Base-by-base conservation (phyloP, 2,888 invertebrate species). In the Cordilura impudica region DNA sequence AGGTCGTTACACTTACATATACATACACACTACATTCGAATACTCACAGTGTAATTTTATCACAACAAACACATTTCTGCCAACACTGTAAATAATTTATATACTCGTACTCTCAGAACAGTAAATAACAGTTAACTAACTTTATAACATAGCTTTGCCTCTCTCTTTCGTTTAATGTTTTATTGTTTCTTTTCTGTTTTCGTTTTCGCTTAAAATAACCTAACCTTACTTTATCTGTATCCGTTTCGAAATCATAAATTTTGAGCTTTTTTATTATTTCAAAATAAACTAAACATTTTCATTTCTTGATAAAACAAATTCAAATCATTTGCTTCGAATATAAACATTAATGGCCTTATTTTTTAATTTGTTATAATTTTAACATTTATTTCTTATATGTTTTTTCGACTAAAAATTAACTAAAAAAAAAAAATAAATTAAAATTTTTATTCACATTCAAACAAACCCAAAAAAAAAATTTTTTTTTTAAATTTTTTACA, bases 231-330 rank as follows among this genome's bases (percentile, higher is more conserved):
- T 75, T 75, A 63, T 35, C 45, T 69, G 67, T 47, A 56, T 70
- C 47, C 29, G 29, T 75, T 69, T 60, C 66, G 43, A 70, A 70
- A 69, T 73, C 65, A 78, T 76, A 61, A 66, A 75, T 67, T 31
- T 56, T 53, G 60, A 60, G 69, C 80, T 78, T 78, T 71, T 58
- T 78, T 78, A 26, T 76, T 63, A 49, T 61, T 75, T 69, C 47
- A 63, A 75, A 35, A 54, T 60, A 75, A 75, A 67, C 63, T 21
- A 61, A 70, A 63, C 75, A 70, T 75, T 75, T 58, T 74, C 73
- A 74, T 43, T 67, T 60, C 19, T 49, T 66, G 51, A 14, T 14
- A 43, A 39, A 21, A 60, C 39, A 26, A 10, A 23, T 45, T 56
- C 26, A 61, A 47, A 69, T 12, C 69, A 54, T 69, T 75, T 69